phyloP scores from a whole-genome alignment of 2,797 vertebrate species.

The Epinephelus awoara region DNA sequence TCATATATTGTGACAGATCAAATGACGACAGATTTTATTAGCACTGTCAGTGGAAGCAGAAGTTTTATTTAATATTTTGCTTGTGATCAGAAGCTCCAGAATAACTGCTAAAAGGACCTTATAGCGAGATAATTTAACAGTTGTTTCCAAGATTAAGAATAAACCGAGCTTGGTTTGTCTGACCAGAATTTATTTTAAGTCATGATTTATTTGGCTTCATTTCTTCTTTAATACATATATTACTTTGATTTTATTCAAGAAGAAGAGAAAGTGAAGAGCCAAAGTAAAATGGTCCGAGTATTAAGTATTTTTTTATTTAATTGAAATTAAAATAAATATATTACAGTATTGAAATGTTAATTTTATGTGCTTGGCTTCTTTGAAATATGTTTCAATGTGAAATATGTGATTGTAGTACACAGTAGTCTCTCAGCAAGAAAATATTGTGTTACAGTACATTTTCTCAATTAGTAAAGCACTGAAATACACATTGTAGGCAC shows the following conservation, averaged over 20 bases:
- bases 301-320: too few relatives aligned
- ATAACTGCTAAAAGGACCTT: background rate
- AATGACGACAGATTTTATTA: background rate
- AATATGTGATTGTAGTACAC: too few relatives aligned
- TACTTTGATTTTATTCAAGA: background rate
- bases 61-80: conserved; percentile 1
- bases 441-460: too few relatives aligned
- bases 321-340: too few relatives aligned
- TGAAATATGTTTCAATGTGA: too few relatives aligned
- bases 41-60: background rate
- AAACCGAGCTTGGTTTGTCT: background rate
- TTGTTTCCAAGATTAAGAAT: background rate
- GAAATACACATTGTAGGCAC: too few relatives aligned
- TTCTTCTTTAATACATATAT: background rate
- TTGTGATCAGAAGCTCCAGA: background rate
- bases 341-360: too few relatives aligned
- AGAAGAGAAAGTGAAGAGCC: background rate
- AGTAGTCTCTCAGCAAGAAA: too few relatives aligned
- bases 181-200: background rate
- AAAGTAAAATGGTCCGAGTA: background rate
- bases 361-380: too few relatives aligned
- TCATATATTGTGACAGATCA: background rate
- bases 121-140: background rate
- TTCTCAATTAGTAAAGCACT: too few relatives aligned
- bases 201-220: background rate